Evolutionary conservation across 2,113 vertebrate species (phyloP), one percentile per base, ranked within the genome.

Genomic region (Monarcha castaneiventris): DNA sequence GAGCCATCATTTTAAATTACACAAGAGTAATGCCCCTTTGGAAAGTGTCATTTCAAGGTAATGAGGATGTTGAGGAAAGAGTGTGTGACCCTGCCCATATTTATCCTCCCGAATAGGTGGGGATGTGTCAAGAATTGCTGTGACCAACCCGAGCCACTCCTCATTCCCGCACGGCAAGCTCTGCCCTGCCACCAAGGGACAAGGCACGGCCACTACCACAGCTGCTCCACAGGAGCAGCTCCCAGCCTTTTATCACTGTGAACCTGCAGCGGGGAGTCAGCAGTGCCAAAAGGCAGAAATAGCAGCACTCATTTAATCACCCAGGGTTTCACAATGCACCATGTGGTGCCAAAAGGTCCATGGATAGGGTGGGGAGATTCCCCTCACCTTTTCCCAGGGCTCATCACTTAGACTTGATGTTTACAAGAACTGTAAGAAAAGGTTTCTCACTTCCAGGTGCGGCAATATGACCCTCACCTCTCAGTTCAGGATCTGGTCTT

Each of bases 361-460:
- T 29, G 86, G 77, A 46, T 29, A 71, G 76, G 90, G 72, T 54
- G 58, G 63, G 82, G 84, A 93, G 84, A 92, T 84, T 85, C 71
- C 68, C 56, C 90, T 93, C 82, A 69, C 39, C 30, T 92, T 94
- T 93, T 86, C 73, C 87, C 25, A 49, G 61, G 21, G 84, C 83
- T 96, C 96, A 92, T 97, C 94, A 76, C 85, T 95, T 90, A 83
- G n/a, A 22, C 59, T 76, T 87, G 97, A 95, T 7, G 1, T 87
- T 97, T 97, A 85, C 58, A 29, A 97, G 96, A 97, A 97, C 76
- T 56, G 7, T 26, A 68, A 62, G 75, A 71, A 88, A 91, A 89
- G 17, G 51, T 44, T 97, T 96, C 93, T 96, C 48, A 18, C 96
- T 96, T 97, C 95, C 88, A 84, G 80, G 87, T 85, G 94, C 85